Percentiles rank a stretch among this genome's conserved stretches.
These are phyloP conservation scores for Sclerurus mexicanus DNA, from an alignment of 2,113 vertebrate genomes.

Conservation along the genomic window DNA sequence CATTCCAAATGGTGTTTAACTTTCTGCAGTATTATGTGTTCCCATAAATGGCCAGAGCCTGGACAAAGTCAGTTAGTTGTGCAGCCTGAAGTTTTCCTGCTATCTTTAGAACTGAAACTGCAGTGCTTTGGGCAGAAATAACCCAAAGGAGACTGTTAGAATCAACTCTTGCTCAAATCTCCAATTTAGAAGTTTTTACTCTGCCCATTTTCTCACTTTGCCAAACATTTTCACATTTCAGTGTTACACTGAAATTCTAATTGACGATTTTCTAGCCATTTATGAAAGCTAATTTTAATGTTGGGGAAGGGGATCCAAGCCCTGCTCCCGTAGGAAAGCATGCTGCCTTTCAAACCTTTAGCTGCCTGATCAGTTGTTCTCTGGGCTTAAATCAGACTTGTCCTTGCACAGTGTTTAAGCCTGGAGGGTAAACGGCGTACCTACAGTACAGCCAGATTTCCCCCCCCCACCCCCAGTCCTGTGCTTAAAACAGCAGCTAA, in stretches of 20 bases:
- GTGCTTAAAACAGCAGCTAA: neutral
- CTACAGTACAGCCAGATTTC: neutral
- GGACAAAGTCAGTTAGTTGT: neutral
- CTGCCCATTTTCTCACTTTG: neutral
- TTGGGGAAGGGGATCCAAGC: neutral
- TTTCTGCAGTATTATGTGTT: neutral
- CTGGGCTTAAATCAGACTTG: neutral
- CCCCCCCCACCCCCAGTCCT: fast-evolving
- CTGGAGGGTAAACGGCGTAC: neutral
- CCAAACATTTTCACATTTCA: neutral
- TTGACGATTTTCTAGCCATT: neutral
- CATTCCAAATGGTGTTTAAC: neutral
- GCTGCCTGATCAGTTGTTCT: neutral
- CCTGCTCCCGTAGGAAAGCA: neutral
- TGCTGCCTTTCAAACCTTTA: neutral
- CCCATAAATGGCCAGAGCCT: constrained; percentile 5
- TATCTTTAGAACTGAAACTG: neutral
- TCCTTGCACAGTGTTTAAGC: neutral
- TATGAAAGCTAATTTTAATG: neutral
- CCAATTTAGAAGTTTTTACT: neutral
- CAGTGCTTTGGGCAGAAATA: neutral
- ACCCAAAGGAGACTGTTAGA: neutral
- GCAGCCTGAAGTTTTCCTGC: neutral
- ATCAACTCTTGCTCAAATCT: neutral
- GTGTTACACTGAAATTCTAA: neutral